phyloP scores from a whole-genome alignment of 2,888 invertebrate species.

The Baronia brevicornis region DNA sequence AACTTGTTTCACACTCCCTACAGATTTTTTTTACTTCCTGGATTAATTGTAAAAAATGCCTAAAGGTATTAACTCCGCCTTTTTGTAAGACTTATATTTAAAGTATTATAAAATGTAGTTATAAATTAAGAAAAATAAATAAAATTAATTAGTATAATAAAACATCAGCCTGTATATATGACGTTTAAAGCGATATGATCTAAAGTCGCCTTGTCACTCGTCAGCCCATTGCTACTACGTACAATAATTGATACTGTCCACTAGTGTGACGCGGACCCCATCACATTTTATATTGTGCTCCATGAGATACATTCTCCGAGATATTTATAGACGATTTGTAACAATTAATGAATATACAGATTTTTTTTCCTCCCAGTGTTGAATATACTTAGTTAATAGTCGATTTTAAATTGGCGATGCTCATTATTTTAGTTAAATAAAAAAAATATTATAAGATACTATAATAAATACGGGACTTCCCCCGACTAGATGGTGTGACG shows the following conservation, averaged over 20 bases:
- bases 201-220: constrained; percentile 53
- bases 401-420: too few relatives aligned
- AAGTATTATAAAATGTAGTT: neutral
- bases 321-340: constrained; percentile 11
- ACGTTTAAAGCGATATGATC: constrained; percentile 48
- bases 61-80: too few relatives aligned
- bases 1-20: too few relatives aligned
- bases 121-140: neutral
- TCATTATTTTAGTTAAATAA: too few relatives aligned
- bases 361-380: too few relatives aligned
- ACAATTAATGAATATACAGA: too few relatives aligned
- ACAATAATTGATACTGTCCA: constrained; percentile 46
- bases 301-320: neutral
- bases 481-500: too few relatives aligned
- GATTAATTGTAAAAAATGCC: too few relatives aligned
- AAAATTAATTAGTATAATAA: constrained; percentile 14
- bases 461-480: too few relatives aligned
- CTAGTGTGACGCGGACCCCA: constrained; percentile 30
- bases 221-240: constrained; percentile 44
- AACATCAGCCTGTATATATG: constrained; percentile 37
- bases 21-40: too few relatives aligned
- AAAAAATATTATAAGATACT: too few relatives aligned
- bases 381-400: too few relatives aligned
- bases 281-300: constrained; percentile 25
- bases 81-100: neutral